Evolutionary conservation across 2,113 vertebrate species (phyloP).

Genomic region (Prionailurus bengalensis): DNA sequence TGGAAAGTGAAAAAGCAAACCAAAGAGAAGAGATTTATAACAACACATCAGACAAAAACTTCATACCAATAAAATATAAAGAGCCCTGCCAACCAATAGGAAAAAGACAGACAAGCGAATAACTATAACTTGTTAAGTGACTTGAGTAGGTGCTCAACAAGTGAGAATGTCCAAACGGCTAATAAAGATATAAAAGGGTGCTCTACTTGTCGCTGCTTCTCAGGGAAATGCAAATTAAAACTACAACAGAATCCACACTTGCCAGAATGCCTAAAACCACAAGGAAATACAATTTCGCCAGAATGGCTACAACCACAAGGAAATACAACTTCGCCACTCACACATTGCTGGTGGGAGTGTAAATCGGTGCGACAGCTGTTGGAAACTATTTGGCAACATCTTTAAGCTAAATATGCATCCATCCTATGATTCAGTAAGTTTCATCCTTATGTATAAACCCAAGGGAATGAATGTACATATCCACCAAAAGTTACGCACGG

Average conservation of each 20-base stretch:
- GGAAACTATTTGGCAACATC: background rate
- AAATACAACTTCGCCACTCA: too few relatives aligned
- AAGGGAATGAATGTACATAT: background rate
- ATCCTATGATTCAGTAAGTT: background rate
- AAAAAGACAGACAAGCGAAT: background rate
- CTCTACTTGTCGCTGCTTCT: background rate
- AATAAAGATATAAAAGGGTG: background rate
- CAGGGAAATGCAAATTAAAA: constrained; percentile 10
- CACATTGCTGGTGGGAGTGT: background rate
- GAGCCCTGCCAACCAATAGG: background rate
- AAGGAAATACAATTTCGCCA: background rate
- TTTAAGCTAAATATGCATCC: background rate
- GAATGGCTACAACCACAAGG: background rate
- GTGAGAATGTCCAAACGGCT: background rate
- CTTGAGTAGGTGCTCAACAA: background rate
- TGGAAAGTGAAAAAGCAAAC: background rate
- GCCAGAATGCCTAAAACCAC: background rate
- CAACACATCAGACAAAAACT: background rate
- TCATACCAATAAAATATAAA: background rate
- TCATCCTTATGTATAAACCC: background rate
- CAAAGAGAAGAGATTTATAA: constrained; percentile 6
- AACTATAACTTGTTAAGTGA: background rate
- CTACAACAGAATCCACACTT: background rate
- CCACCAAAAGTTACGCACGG: background rate
- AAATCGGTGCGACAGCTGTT: background rate